These are phyloP conservation scores for Lycaon pictus DNA, from an alignment of 2,113 vertebrate species.

Conservation along the genomic window DNA sequence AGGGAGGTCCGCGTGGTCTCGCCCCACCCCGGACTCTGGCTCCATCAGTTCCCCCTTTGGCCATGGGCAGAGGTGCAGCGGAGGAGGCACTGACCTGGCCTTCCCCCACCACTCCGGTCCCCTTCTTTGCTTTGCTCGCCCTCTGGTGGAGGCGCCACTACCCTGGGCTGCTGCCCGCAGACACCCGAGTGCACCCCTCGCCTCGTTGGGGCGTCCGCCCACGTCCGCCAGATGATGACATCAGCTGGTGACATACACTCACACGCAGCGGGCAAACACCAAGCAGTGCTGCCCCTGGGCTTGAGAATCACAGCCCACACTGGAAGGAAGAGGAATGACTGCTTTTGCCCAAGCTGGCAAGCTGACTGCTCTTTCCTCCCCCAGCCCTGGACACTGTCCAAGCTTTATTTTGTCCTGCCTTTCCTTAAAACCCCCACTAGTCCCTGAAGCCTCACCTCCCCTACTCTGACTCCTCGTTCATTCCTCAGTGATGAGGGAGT, in stretches of 20 bases:
- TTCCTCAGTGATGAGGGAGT: background rate
- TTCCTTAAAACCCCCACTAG: background rate
- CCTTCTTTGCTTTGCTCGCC: constrained; percentile 28
- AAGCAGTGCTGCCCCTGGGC: background rate
- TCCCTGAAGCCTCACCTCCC: background rate
- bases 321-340: background rate
- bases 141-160: constrained; percentile 31
- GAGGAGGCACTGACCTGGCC: background rate
- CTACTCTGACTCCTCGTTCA: background rate
- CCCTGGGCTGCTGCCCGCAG: background rate
- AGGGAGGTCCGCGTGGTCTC: background rate
- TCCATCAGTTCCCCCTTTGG: background rate
- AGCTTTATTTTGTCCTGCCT: constrained; percentile 1
- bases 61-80: no score
- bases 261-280: background rate
- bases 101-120: background rate
- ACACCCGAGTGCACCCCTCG: background rate
- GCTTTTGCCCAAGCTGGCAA: background rate
- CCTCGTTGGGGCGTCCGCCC: background rate
- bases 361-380: background rate
- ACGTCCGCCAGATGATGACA: background rate
- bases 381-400: background rate
- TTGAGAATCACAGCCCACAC: constrained; percentile 40
- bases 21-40: rapidly evolving
- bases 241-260: background rate